A percentile compares a stretch with the other conserved stretches of the same genome.
phyloP scores from a whole-genome alignment of 2,113 vertebrate genomes.

The Vanacampus margaritifer region DNA sequence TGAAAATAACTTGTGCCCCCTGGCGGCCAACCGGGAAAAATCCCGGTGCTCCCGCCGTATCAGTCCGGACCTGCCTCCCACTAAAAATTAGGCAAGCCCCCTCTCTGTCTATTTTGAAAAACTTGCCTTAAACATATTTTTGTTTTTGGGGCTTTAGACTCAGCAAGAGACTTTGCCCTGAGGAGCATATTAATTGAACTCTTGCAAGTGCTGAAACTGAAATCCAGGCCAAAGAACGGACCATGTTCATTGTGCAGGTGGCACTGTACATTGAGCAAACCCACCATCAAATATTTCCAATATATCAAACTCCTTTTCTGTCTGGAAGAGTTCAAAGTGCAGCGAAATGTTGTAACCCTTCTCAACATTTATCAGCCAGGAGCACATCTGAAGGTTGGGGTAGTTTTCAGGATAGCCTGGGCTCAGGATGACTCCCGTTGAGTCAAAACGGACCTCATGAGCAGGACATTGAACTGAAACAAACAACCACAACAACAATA shows the following conservation, averaged over 20 bases:
- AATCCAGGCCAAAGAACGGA: background rate
- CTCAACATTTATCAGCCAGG: conserved; percentile 94
- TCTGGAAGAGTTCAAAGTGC: conserved; percentile 96
- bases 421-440: conserved; percentile 91
- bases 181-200: too few relatives aligned
- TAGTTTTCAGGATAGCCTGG: conserved; percentile 95
- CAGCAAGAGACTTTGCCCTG: too few relatives aligned
- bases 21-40: too few relatives aligned
- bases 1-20: too few relatives aligned
- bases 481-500: background rate
- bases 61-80: too few relatives aligned
- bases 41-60: too few relatives aligned
- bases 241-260: background rate
- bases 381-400: conserved; percentile 96
- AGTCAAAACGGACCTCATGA: conserved; percentile 92
- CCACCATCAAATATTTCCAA: conserved; percentile 96
- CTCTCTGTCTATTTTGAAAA: too few relatives aligned
- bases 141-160: too few relatives aligned
- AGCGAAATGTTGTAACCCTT: conserved; percentile 97
- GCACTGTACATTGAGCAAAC: conserved; percentile 4
- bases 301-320: conserved; percentile 97
- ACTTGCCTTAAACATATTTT: too few relatives aligned
- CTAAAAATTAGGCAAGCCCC: too few relatives aligned
- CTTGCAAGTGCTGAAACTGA: background rate
- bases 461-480: conserved; percentile 87